phyloP scores from a whole-genome alignment of 2,113 vertebrate genomes.

The Cavia aperea region DNA sequence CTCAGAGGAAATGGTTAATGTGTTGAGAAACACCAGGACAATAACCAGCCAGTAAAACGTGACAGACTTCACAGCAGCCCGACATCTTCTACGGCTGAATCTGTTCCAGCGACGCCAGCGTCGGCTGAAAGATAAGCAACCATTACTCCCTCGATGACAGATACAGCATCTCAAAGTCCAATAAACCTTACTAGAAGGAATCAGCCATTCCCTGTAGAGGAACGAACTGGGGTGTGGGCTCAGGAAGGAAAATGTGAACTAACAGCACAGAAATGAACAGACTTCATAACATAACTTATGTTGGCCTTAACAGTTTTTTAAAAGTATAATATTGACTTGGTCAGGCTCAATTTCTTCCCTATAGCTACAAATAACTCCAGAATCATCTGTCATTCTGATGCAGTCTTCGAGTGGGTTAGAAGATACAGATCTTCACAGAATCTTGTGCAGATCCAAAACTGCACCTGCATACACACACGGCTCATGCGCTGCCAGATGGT shows the following conservation, averaged over 20 bases:
- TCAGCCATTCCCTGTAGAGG: background rate
- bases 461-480: background rate
- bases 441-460: background rate
- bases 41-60: slow-evolving; percentile 99
- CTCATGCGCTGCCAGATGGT: background rate
- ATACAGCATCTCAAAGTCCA: background rate
- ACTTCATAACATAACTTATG: background rate
- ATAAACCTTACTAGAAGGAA: too few species aligned
- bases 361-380: background rate
- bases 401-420: background rate
- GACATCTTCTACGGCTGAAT: slow-evolving; percentile 92
- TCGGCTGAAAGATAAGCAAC: slow-evolving; percentile 82
- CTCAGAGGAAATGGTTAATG: slow-evolving; percentile 97
- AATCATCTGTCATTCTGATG: background rate
- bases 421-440: background rate
- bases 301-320: background rate
- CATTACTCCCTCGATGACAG: background rate
- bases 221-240: background rate
- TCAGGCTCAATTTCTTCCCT: background rate
- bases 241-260: background rate
- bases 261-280: background rate
- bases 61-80: slow-evolving; percentile 97
- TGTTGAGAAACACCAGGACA: slow-evolving; percentile 98
- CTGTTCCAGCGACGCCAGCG: slow-evolving; percentile 99
- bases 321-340: background rate